Evolutionary conservation across 2,113 vertebrate genomes (phyloP), one percentile per base, ranked within the genome.

Genomic region (Mandrillus leucophaeus): DNA sequence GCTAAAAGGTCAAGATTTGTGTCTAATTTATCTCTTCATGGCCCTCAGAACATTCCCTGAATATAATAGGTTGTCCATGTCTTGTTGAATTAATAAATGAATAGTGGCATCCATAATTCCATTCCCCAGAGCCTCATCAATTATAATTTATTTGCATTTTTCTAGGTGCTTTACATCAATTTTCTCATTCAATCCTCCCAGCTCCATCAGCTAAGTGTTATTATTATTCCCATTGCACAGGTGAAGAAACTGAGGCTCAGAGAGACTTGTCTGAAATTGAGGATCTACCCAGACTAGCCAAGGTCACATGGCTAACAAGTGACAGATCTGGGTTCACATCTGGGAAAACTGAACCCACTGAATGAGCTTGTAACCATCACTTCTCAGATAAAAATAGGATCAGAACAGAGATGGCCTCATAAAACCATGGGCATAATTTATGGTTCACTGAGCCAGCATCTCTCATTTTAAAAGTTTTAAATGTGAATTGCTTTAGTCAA

Each of bases 1-100:
- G 43, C 22, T 48, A 92, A 95, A 95, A 91, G 40, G 13, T 91
- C 52, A 82, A 93, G 35, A 48, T 76, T 76, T 80, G 2, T 76
- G n/a, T 90, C 38, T 55, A 61, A 66, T n/a, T 68, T 95, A 81
- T 81, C n/a, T 88, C 96, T 61, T 81, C 83, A 59, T 45, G 32
- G 11, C 22, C 25, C 59, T 17, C 10, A 6, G 48, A 64, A 76
- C 23, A 50, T 80, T 90, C 76, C 43, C n/a, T 92, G 55, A 50
- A 85, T 23, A 45, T 35, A 79, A 57, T 14, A 84, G n/a, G 1
- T 76, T 75, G 27, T 52, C 52, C 75, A 35, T 59, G 14, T 48
- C 68, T 52, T 64, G 88, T 12, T 86, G n/a, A 89, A 64, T 30
- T 78, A 80, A 17, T 83, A 30, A 95, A 81, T 79, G 38, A 38